phyloP scores from a whole-genome alignment of 2,113 vertebrate genomes.

The Lepisosteus oculatus region DNA sequence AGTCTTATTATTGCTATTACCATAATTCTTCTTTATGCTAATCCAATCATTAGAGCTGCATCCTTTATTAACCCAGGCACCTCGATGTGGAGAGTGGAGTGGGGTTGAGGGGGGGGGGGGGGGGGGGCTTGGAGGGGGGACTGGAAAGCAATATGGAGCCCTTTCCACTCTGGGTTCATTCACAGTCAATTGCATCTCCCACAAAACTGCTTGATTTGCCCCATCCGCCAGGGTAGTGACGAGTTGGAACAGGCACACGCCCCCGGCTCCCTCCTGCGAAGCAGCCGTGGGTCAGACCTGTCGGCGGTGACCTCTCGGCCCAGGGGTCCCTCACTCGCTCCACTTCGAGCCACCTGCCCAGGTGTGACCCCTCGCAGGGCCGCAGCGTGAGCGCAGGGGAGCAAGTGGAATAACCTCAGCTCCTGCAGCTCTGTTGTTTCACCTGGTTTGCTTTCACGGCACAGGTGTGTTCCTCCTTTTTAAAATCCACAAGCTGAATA shows the following conservation, averaged over 20 bases:
- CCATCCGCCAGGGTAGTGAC: slow-evolving; percentile 16
- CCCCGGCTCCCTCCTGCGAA: neutral
- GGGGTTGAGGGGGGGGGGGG: slow-evolving; percentile 9
- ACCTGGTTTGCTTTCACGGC: too few species aligned
- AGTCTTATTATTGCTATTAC: slow-evolving; percentile 61
- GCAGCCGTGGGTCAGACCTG: slow-evolving; percentile 30
- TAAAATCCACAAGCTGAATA: too few species aligned
- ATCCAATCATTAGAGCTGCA: slow-evolving; percentile 65
- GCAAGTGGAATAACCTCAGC: neutral
- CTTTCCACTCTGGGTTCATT: slow-evolving; percentile 40
- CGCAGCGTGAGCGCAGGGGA: too few species aligned
- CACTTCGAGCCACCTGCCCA: neutral
- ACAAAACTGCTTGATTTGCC: slow-evolving; percentile 42
- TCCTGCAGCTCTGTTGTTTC: too few species aligned
- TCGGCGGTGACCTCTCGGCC: slow-evolving; percentile 14
- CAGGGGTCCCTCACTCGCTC: neutral
- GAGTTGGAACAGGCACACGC: slow-evolving; percentile 10
- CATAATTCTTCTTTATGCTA: slow-evolving; percentile 71
- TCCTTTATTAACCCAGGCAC: slow-evolving; percentile 63
- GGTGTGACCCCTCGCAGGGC: neutral
- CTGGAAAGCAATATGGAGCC: slow-evolving; percentile 52
- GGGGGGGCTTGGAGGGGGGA: slow-evolving; percentile 17
- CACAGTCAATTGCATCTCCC: slow-evolving; percentile 44
- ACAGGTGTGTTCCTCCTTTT: too few species aligned
- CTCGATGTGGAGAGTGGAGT: slow-evolving; percentile 48